These are phyloP conservation scores for Ophioninae sp. DNA, from an alignment of 2,888 invertebrate genomes.

Conservation along the genomic window DNA sequence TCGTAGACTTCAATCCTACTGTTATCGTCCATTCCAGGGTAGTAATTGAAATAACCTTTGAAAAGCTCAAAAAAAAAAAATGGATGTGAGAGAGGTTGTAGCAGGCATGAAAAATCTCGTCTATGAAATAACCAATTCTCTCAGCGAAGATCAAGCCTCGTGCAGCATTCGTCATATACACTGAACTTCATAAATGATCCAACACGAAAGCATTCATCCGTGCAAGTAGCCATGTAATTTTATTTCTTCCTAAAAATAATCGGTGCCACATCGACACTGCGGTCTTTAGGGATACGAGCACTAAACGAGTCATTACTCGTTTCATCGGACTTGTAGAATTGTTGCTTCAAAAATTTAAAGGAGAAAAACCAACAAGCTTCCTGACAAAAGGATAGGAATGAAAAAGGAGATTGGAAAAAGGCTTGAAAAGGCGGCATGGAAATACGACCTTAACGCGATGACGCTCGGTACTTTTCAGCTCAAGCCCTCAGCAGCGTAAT, in stretches of 20 bases:
- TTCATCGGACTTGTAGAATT: neutral
- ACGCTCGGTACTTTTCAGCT: constrained; percentile 31
- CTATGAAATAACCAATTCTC: neutral
- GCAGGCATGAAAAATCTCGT: neutral
- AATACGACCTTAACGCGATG: constrained; percentile 30
- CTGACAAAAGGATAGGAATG: neutral
- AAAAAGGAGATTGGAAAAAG: neutral
- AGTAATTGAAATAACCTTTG: too few species aligned
- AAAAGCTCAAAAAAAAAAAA: too few species aligned
- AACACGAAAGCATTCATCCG: neutral
- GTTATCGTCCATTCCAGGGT: neutral
- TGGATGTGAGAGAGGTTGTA: too few species aligned
- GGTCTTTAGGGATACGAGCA: neutral
- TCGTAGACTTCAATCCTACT: neutral
- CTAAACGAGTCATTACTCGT: neutral
- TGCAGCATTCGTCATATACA: neutral
- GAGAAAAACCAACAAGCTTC: neutral
- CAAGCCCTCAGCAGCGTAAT: constrained; percentile 39
- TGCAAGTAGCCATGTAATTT: neutral
- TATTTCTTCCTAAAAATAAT: neutral
- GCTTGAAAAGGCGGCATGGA: neutral
- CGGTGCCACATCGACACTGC: neutral
- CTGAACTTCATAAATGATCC: neutral
- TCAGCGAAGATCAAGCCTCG: neutral
- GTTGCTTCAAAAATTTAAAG: neutral